A percentile compares a stretch with the other conserved stretches of the same genome.
These are phyloP conservation scores for Metallyticus violacea DNA, from an alignment of 2,888 invertebrate species.

Conservation along the genomic window DNA sequence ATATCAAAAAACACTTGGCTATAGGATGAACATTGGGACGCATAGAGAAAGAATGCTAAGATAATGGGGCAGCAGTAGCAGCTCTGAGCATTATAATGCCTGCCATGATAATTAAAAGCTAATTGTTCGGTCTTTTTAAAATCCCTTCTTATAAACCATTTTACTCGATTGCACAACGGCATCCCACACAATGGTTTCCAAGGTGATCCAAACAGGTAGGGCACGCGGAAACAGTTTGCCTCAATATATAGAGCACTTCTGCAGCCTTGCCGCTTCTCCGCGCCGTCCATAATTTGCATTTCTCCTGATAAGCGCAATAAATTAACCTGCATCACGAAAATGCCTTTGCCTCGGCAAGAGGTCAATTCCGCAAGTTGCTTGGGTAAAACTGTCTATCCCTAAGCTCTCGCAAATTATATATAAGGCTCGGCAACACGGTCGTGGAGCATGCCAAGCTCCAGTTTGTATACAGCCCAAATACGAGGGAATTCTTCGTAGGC, in stretches of 20 bases:
- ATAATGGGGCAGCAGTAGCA: too few species aligned
- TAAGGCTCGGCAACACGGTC: background rate
- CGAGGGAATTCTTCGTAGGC: too few species aligned
- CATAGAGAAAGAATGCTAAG: too few species aligned
- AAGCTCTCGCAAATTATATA: background rate
- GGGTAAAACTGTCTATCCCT: background rate
- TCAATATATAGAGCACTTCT: background rate
- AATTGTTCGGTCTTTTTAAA: too few species aligned
- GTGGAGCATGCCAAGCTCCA: background rate
- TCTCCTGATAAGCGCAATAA: background rate
- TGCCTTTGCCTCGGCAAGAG: background rate
- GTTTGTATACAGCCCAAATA: too few species aligned
- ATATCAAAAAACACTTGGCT: too few species aligned
- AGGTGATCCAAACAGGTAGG: background rate
- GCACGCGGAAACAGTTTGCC: background rate
- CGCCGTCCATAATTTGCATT: background rate
- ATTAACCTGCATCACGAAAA: background rate
- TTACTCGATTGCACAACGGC: background rate
- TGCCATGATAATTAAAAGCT: too few species aligned
- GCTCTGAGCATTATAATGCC: too few species aligned
- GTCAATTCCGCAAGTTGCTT: background rate
- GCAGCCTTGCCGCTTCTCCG: background rate
- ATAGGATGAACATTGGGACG: too few species aligned
- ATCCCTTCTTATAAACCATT: too few species aligned
- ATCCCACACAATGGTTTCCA: background rate